Conservation (phyloP, 2,113 vertebrate genomes). For the Microcebus tavaratra region DNA sequence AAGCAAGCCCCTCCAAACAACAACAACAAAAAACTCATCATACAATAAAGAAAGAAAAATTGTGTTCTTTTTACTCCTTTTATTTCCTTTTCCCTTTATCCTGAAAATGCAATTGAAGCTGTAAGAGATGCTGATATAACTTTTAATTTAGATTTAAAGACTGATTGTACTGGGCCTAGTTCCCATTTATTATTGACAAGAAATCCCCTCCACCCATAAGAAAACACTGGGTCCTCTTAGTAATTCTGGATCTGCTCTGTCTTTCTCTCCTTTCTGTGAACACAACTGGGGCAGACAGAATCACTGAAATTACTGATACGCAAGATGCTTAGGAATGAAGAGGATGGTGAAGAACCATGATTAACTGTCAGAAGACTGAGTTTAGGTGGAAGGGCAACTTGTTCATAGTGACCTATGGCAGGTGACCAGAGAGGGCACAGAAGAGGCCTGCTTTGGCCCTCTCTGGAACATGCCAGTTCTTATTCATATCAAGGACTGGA, state of each 20-base stretch:
- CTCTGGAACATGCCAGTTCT: neutral
- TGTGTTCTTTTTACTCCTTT: constrained; percentile 60
- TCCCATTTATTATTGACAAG: constrained; percentile 63
- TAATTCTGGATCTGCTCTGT: constrained; percentile 44
- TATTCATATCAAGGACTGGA: neutral
- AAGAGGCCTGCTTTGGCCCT: neutral
- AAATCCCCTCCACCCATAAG: neutral
- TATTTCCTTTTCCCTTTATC: constrained; percentile 73
- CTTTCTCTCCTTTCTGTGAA: neutral
- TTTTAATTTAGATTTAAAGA: constrained; percentile 83
- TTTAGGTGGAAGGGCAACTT: neutral
- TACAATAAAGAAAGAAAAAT: neutral
- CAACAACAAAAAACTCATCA: neutral
- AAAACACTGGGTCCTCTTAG: constrained; percentile 11
- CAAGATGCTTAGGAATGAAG: neutral
- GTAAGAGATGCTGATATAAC: constrained; percentile 66
- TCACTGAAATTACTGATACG: neutral
- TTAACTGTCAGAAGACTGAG: neutral
- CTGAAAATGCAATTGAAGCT: constrained; percentile 65
- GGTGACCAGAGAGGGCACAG: accelerated
- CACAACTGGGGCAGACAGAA: neutral
- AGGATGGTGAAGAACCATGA: neutral
- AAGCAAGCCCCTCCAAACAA: neutral
- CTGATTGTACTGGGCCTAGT: constrained; percentile 46
- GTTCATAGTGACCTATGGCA: neutral